Conservation (phyloP, 2,797 vertebrate species). For the Bovichtus diacanthus region DNA sequence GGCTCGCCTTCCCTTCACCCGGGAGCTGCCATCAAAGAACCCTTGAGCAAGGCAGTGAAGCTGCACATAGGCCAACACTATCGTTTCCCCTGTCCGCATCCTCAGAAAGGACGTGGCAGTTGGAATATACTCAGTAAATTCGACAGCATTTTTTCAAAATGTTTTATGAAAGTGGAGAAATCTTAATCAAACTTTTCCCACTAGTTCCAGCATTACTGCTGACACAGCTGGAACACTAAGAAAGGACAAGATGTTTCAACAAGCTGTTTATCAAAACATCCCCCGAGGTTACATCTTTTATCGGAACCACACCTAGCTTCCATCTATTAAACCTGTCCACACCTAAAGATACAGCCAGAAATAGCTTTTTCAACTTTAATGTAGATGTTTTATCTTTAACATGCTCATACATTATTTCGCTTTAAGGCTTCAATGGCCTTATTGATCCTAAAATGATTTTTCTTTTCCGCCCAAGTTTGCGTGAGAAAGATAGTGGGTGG, state of each 20-base stretch:
- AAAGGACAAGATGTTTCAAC: slow-evolving; percentile 33
- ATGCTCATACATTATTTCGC: slow-evolving; percentile 10
- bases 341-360: slow-evolving; percentile 10
- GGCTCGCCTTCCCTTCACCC: neutral
- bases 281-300: slow-evolving; percentile 26
- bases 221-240: neutral
- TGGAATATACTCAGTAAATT: neutral
- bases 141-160: neutral
- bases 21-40: neutral
- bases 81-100: neutral
- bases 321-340: slow-evolving; percentile 46
- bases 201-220: neutral
- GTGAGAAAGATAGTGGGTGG: neutral
- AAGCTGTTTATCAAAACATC: slow-evolving; percentile 36
- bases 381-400: slow-evolving; percentile 23
- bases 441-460: slow-evolving; percentile 18
- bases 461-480: neutral
- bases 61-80: neutral
- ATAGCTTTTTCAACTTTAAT: slow-evolving; percentile 25
- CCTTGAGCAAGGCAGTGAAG: neutral
- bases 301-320: slow-evolving; percentile 18
- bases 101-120: neutral
- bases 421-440: slow-evolving; percentile 22
- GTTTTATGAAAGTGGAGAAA: neutral
- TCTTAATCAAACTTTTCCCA: neutral